Base-by-base conservation (phyloP, 2,797 vertebrate species). In the Acanthurus leucopareius region DNA sequence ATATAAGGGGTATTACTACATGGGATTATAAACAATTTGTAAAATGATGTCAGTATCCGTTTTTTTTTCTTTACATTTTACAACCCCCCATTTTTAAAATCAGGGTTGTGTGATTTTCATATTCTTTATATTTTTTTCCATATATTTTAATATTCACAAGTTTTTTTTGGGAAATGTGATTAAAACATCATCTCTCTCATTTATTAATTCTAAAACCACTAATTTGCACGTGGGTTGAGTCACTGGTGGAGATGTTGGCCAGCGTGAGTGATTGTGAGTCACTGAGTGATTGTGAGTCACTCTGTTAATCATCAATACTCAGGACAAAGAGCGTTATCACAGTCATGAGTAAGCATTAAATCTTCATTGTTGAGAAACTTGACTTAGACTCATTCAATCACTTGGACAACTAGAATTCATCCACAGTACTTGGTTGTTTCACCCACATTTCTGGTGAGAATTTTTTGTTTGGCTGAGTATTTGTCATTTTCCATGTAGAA, bases 271-370 rank as follows among this genome's bases (percentile, higher is more conserved):
- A 32, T 4, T 32, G 28, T 32, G 28, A 32, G 28, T 32, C 28
- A 32, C 28, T 68, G 62, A 75, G 59, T 53, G 22, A 63, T 69
- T 47, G 67, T 14, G 62, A 76, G 51, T 75, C 61, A 54, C 16
- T 35, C 60, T 66, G 25, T 79, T 74, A 87, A 45, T 86, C 74
- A 84, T 69, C 40, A 62, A 47, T 19, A 49, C 22, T 32, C 9
- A 69, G 54, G 32, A 85, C 79, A 73, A 60, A 63, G 51, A 51
- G 15, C 52, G 61, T 20, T 40, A 61, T 70, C 66, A 49, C 75
- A 77, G 42, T 49, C 42, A 28, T 59, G 56, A 83, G 73, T 59
- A 56, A 77, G 11, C 35, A 66, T 56, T 44, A 61, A 57, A 82
- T 35, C 53, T 60, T 32, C 57, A 68, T 63, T 81, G 60, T 54